A percentile compares a stretch with the other conserved stretches of the same genome.
These are phyloP conservation scores for Achatina immaculata DNA, from an alignment of 1,140 invertebrate species.

Conservation along the genomic window DNA sequence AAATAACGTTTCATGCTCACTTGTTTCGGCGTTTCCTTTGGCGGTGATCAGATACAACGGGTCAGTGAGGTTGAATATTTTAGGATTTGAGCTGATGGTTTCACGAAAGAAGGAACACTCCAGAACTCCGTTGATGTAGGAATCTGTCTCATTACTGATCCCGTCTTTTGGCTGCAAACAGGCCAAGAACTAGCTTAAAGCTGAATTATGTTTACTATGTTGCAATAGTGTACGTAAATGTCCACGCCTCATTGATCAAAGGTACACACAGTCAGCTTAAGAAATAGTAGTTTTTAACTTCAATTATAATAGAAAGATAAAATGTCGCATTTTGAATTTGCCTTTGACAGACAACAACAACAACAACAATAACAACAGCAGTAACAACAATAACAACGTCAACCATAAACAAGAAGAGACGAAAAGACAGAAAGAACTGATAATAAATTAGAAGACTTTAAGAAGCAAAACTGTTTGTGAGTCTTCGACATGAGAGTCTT, in stretches of 20 bases:
- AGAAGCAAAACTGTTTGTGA: too few species aligned
- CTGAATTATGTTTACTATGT: not conserved
- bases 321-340: not conserved
- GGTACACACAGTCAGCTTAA: not conserved
- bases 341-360: not conserved
- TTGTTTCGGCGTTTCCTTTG: not conserved
- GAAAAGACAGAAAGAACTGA: too few species aligned
- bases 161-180: not conserved
- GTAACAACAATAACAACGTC: too few species aligned
- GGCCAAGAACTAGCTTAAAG: not conserved
- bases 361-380: too few species aligned
- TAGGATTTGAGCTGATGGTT: not conserved
- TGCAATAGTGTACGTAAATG: not conserved
- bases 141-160: not conserved
- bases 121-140: not conserved
- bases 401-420: too few species aligned
- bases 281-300: not conserved
- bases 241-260: not conserved
- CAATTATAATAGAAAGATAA: too few species aligned
- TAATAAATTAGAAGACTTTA: too few species aligned
- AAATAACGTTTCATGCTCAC: not conserved
- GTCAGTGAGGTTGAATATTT: constrained; percentile 1
- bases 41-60: not conserved
- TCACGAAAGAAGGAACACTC: constrained; percentile 5
- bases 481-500: too few species aligned